A percentile compares a stretch with the other conserved stretches of the same genome.
Evolutionary conservation across 2,888 invertebrate species (phyloP).

Genomic region (Enoplolaimus lenunculus): DNA sequence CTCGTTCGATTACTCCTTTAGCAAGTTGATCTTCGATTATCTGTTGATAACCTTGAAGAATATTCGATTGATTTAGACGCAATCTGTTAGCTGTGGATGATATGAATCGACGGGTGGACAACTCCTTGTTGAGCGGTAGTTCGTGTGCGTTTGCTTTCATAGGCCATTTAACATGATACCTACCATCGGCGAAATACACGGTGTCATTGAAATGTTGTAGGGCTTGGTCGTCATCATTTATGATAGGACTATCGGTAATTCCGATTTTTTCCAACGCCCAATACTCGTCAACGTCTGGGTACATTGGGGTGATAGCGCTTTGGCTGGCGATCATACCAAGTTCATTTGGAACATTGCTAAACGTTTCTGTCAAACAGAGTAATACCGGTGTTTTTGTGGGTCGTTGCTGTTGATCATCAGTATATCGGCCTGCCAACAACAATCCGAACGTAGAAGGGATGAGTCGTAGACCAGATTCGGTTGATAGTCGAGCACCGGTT

Average conservation of each 20-base stretch:
- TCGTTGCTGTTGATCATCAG: background rate
- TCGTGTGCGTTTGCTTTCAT: background rate
- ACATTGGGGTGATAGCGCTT: background rate
- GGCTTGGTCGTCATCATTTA: conserved; percentile 2
- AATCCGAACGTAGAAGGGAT: background rate
- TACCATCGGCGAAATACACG: background rate
- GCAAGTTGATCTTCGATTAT: conserved; percentile 20
- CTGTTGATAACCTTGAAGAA: conserved; percentile 18
- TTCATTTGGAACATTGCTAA: background rate
- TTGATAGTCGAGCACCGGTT: background rate
- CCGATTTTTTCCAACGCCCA: conserved; percentile 4
- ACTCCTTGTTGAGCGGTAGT: background rate
- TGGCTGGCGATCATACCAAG: background rate
- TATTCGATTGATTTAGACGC: background rate
- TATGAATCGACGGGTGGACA: conserved; percentile 5
- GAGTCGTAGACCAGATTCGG: background rate
- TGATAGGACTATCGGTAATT: background rate
- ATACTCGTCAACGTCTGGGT: background rate
- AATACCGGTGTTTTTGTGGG: background rate
- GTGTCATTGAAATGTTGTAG: conserved; percentile 3
- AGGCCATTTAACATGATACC: background rate
- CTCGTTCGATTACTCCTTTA: conserved; percentile 21
- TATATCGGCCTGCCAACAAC: background rate
- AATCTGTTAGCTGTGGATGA: background rate
- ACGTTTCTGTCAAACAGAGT: background rate